phyloP scores from a whole-genome alignment of 2,888 invertebrate genomes.

The Serrognathus titanus region DNA sequence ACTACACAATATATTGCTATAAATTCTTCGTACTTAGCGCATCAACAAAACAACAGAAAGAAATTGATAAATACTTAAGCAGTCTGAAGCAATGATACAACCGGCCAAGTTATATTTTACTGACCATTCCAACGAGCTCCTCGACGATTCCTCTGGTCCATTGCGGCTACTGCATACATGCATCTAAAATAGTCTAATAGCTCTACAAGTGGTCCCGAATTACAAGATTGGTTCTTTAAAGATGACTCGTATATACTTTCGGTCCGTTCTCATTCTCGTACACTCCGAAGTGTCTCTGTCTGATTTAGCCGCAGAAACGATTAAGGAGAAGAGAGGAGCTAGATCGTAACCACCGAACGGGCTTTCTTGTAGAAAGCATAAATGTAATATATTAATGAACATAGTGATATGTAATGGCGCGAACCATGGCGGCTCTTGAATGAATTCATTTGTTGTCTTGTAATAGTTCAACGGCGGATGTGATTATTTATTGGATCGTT shows the following conservation, averaged over 20 bases:
- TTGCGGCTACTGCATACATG: conserved; percentile 25
- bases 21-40: conserved; percentile 24
- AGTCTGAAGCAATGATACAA: conserved; percentile 21
- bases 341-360: too few relatives aligned
- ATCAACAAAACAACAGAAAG: conserved; percentile 22
- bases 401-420: conserved; percentile 5
- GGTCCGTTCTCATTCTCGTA: background rate
- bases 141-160: conserved; percentile 13
- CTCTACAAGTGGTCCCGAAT: conserved; percentile 25
- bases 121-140: background rate
- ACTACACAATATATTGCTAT: conserved; percentile 20
- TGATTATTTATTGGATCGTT: conserved; percentile 10
- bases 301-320: background rate
- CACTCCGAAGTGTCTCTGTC: background rate
- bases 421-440: conserved; percentile 4
- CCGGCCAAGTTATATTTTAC: conserved; percentile 11
- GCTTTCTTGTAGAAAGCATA: background rate
- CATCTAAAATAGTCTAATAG: conserved; percentile 28
- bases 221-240: conserved; percentile 19
- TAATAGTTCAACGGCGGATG: conserved; percentile 8
- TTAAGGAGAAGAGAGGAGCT: background rate
- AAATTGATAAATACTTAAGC: conserved; percentile 23
- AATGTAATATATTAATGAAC: conserved; percentile 2
- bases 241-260: conserved; percentile 5
- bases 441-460: conserved; percentile 7